Evolutionary conservation across 2,113 vertebrate species (phyloP).

Genomic region (Silurus meridionalis): DNA sequence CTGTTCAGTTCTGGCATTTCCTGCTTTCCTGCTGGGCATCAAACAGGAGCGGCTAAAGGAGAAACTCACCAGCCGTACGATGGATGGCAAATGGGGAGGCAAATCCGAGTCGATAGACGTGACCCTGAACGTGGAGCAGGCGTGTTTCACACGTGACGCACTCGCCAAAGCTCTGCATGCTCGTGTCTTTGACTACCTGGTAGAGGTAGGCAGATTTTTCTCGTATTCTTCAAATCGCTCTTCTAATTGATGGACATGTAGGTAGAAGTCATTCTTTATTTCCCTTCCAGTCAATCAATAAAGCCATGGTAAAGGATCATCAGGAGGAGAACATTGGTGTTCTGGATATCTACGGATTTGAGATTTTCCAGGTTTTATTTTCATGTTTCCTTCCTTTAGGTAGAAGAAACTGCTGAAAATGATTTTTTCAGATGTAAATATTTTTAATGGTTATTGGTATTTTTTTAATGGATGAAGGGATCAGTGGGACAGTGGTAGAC

Average conservation of each 20-base stretch:
- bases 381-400: neutral
- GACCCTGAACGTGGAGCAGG: constrained; percentile 95
- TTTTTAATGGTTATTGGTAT: too few relatives aligned
- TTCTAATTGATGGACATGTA: too few relatives aligned
- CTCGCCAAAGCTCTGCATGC: constrained; percentile 94
- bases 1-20: constrained; percentile 89
- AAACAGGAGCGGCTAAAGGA: constrained; percentile 89
- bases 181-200: constrained; percentile 91
- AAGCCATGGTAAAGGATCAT: constrained; percentile 93
- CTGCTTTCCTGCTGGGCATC: constrained; percentile 93
- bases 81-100: constrained; percentile 98
- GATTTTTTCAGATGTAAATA: neutral
- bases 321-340: constrained; percentile 93
- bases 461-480: too few relatives aligned
- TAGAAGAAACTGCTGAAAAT: neutral
- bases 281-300: constrained; percentile 89
- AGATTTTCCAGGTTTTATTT: constrained; percentile 92
- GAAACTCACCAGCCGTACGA: constrained; percentile 95
- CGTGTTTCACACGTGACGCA: constrained; percentile 92
- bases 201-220: constrained; percentile 79
- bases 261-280: constrained; percentile 21
- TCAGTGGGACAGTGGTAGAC: too few relatives aligned
- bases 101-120: constrained; percentile 91
- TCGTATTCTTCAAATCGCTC: neutral
- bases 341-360: constrained; percentile 97